These are phyloP conservation scores for Chlamydotis undulata DNA, from an alignment of 2,113 vertebrate genomes.

Conservation along the genomic window DNA sequence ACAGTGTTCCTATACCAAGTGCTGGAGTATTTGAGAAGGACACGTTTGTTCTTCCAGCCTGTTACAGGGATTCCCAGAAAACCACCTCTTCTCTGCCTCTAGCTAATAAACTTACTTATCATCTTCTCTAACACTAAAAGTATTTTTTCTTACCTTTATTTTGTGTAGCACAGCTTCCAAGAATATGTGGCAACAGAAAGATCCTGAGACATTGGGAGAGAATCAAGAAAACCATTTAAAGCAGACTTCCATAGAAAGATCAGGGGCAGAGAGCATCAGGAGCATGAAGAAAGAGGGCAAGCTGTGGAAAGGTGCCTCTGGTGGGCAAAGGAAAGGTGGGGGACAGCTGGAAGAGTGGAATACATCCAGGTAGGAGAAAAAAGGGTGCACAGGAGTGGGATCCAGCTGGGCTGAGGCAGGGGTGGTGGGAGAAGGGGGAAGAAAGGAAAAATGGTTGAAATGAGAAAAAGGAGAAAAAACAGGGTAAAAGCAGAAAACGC, in stretches of 20 bases:
- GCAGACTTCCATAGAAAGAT: constrained; percentile 28
- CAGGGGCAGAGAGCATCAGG: constrained; percentile 29
- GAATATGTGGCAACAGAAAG: constrained; percentile 56
- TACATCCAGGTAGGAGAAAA: constrained; percentile 50
- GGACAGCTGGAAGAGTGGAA: constrained; percentile 61
- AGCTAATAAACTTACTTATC: background rate
- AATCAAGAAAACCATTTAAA: constrained; percentile 56
- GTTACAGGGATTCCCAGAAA: background rate
- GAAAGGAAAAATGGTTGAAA: background rate
- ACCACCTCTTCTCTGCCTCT: background rate
- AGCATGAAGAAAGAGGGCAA: constrained; percentile 47
- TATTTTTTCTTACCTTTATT: constrained; percentile 24
- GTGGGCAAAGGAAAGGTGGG: constrained; percentile 57
- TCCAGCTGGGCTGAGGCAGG: background rate
- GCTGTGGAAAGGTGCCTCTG: constrained; percentile 52
- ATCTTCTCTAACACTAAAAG: background rate
- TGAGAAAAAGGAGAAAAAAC: background rate
- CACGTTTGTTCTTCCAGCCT: background rate
- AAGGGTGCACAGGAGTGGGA: background rate
- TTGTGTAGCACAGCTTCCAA: constrained; percentile 62
- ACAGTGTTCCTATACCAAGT: background rate
- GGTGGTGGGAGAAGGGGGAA: background rate
- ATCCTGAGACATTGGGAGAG: constrained; percentile 25
- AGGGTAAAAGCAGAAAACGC: background rate
- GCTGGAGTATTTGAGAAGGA: background rate